Percentiles rank a stretch among this genome's conserved stretches.
Conservation (phyloP, 2,797 vertebrate species). For the Malurus leucopterus region DNA sequence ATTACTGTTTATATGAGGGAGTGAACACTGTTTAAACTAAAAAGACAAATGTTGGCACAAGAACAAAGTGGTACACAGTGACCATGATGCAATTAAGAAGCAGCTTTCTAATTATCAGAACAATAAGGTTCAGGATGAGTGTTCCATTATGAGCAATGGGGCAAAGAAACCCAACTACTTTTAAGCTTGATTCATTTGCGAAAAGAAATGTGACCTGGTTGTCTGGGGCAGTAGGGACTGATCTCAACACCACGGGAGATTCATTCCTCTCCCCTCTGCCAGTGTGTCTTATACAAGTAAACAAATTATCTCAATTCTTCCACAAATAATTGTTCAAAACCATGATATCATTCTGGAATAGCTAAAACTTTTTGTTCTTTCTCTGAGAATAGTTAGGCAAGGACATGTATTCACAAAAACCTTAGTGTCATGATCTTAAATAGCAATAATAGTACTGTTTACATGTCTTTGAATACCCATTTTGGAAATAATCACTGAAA, state of each 20-base stretch:
- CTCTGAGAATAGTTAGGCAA: background rate
- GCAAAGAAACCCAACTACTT: constrained; percentile 53
- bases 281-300: background rate
- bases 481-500: background rate
- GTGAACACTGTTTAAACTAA: constrained; percentile 25
- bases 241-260: background rate
- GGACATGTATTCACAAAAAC: background rate
- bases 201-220: constrained; percentile 1
- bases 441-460: background rate
- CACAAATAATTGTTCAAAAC: background rate
- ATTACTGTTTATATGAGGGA: constrained; percentile 37
- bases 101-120: constrained; percentile 54
- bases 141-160: constrained; percentile 53
- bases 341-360: background rate
- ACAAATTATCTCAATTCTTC: constrained; percentile 9
- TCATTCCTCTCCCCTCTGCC: background rate
- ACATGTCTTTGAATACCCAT: background rate
- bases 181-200: background rate
- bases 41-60: constrained; percentile 40
- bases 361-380: constrained; percentile 8
- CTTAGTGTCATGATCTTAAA: background rate
- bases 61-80: constrained; percentile 55
- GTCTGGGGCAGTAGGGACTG: background rate
- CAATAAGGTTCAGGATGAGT: constrained; percentile 48
- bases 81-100: constrained; percentile 49